Evolutionary conservation across 2,888 invertebrate species (phyloP), one percentile per base, ranked within the genome.

Genomic region (Argyresthia goedartella): DNA sequence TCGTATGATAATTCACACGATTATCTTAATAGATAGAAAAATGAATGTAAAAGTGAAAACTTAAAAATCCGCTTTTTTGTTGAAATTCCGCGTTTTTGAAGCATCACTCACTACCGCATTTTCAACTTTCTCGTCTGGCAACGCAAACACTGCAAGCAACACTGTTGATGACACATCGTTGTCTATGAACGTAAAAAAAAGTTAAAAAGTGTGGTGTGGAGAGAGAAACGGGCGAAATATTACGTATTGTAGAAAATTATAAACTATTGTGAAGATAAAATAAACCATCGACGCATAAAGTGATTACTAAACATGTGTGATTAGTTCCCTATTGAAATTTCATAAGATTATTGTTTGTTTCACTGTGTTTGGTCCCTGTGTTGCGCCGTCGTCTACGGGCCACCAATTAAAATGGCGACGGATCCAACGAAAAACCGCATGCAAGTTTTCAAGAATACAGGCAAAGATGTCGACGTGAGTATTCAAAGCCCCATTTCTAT

Each of bases 381-480:
- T 66, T 62, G 60, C 57, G 57, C 61, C 68, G 67, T 65, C 66
- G 68, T 70, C 72, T 71, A 70, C 69, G 65, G 77, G 67, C 74
- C 76, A 35, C 44, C 72, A 73, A 71, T 73, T 84, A 92, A 91
- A 91, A 93, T 93, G 93, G 91, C 92, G 90, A 91, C 91, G 80
- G 90, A 90, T 84, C 90, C 88, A 85, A 89, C 88, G 88, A 93
- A 92, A 90, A 93, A 92, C 90, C 93, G 96, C 88, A 92, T 95
- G 90, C 93, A 94, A 87, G 94, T 92, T 81, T 97, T 97, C 88
- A 99, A 99, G 93, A 98, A 99, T 91, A 96, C 96, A 90, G 98
- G 98, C 75, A 99, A 98, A 90, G 98, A 99, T 90, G 96, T 96
- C 87, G 98, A 98, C 89, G 98, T 97, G 90, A 93, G 95, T 92